These are phyloP conservation scores for Aleiodes leptofemur DNA, from an alignment of 2,888 invertebrate genomes.

Conservation along the genomic window DNA sequence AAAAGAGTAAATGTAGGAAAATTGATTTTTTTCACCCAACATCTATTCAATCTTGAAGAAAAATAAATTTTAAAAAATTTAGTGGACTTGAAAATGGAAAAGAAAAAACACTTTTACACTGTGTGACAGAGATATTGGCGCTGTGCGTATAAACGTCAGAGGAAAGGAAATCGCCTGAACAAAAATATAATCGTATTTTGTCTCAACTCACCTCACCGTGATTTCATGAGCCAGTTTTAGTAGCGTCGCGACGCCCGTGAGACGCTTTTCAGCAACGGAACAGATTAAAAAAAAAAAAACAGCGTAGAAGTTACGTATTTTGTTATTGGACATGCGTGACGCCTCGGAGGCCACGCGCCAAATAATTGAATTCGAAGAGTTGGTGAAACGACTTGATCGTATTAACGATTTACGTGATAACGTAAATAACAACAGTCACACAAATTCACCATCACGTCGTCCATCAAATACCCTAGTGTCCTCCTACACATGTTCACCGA, in stretches of 20 bases:
- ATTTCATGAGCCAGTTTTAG: conserved; percentile 59
- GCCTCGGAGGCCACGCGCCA: conserved; percentile 69
- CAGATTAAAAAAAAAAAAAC: not conserved
- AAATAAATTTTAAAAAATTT: not conserved
- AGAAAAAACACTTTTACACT: too few relatives aligned
- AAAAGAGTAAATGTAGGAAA: not conserved
- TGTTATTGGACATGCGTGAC: conserved; percentile 63
- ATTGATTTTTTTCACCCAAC: not conserved
- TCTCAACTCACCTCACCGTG: conserved; percentile 31
- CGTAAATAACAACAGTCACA: conserved; percentile 19
- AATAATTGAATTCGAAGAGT: conserved; percentile 74
- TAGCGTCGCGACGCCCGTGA: conserved; percentile 66
- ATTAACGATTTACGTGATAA: conserved; percentile 64
- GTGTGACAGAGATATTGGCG: conserved; percentile 6
- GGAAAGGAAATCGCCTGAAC: not conserved
- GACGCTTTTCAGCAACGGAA: conserved; percentile 24
- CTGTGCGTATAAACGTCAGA: conserved; percentile 22
- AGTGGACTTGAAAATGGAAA: too few relatives aligned
- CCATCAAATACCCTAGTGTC: conserved; percentile 29
- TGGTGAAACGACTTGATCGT: conserved; percentile 71
- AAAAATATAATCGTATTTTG: conserved; percentile 5
- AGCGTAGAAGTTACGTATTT: conserved; percentile 16
- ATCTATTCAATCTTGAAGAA: not conserved
- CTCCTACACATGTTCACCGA: conserved; percentile 39
- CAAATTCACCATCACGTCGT: conserved; percentile 39